Percentiles rank a stretch among this genome's conserved stretches.
These are phyloP conservation scores for Pecten maximus DNA, from an alignment of 2,888 invertebrate species.

Conservation along the genomic window DNA sequence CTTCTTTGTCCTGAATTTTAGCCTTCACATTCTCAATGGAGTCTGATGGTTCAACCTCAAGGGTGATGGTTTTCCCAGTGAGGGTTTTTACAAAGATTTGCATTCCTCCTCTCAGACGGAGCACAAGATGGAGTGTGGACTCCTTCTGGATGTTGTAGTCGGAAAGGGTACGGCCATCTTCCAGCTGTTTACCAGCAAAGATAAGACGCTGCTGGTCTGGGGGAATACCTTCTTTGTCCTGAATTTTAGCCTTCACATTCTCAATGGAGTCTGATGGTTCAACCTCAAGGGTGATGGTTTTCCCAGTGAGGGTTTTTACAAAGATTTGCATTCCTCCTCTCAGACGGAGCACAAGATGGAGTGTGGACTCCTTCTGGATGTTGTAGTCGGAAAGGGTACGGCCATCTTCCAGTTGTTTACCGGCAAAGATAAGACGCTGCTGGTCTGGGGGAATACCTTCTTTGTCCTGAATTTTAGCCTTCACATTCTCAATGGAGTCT, in stretches of 20 bases:
- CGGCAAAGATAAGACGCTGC: conserved; percentile 87
- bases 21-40: no score
- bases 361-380: conserved; percentile 96
- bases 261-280: conserved; percentile 96
- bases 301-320: conserved; percentile 69
- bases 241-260: conserved; percentile 90
- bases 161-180: no score
- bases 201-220: no score
- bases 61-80: no score
- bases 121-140: no score
- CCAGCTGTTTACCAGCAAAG: no score
- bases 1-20: no score
- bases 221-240: conserved; percentile 86
- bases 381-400: conserved; percentile 95
- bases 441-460: conserved; percentile 82
- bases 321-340: conserved; percentile 86
- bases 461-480: conserved; percentile 85
- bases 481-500: conserved; percentile 96
- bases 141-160: no score
- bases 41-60: no score
- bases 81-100: no score
- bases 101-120: no score
- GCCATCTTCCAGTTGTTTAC: conserved; percentile 96
- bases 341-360: conserved; percentile 94
- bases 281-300: no score